Evolutionary conservation across 2,888 invertebrate genomes (phyloP), one percentile per base, ranked within the genome.

Genomic region (Galerucella calmariensis): DNA sequence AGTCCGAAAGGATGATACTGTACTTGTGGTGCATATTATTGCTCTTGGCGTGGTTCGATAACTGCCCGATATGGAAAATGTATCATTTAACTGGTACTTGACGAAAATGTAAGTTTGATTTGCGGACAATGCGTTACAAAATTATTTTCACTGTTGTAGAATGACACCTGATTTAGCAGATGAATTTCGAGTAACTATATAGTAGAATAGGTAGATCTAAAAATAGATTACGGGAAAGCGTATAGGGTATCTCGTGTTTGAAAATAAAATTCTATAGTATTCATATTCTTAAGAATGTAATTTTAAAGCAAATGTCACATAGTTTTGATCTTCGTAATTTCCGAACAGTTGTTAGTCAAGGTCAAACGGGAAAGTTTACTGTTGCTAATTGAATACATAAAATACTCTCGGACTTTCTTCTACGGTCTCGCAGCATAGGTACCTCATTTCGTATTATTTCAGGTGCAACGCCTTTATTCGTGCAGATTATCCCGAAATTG

Each of bases 291-390:
- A 62, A 41, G 35, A 62, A 62, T 41, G 35, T 35, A 46, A 41
- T 44, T 63, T 44, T n/a, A 63, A 41, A 63, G 16, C 16, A 41
- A 63, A 44, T 67, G 35, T 35, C 67, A 41, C 48, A 56, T 53
- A 79, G 77, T 79, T 80, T 81, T 81, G 59, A 66, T 75, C 59
- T 79, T 65, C 46, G 69, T 72, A 74, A 68, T 75, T 75, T 77
- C 70, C 72, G 67, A 69, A 69, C 68, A 65, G n/a, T 46, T 74
- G 70, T 74, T 73, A 70, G 78, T 81, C 83, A 84, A 84, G 84
- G 84, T 83, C 84, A 81, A 69, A 78, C 80, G 83, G 82, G 83
- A 84, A 84, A 84, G 83, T 83, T 80, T 71, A 69, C 78, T 75
- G 76, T 75, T 76, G 77, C 77, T 70, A 77, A 77, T 75, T 68